Percentiles rank a stretch among this genome's conserved stretches.
Evolutionary conservation across 2,113 vertebrate species (phyloP).

Genomic region (Plotosus lineatus): DNA sequence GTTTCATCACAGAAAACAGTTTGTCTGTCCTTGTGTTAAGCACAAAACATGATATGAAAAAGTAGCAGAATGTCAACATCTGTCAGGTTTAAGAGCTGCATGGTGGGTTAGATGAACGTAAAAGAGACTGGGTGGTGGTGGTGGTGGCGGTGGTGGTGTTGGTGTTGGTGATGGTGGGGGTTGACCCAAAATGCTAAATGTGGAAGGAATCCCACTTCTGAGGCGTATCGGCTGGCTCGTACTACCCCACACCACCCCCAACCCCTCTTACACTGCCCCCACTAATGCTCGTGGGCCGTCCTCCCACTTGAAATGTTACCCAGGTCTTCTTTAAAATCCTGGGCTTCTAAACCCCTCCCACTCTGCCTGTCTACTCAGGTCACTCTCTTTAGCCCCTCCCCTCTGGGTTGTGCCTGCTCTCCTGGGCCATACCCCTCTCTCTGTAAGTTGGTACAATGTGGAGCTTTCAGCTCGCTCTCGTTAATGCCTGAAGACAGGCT

Average conservation of each 20-base stretch:
- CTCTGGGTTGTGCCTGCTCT: not conserved
- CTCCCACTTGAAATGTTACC: not conserved
- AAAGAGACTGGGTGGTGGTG: not conserved
- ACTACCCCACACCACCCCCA: conserved; percentile 23
- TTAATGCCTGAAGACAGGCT: conserved; percentile 76
- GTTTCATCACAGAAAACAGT: conserved; percentile 19
- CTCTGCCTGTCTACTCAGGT: not conserved
- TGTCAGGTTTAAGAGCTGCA: conserved; percentile 15
- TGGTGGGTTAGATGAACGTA: conserved; percentile 18
- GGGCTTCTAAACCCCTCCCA: not conserved
- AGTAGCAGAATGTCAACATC: conserved; percentile 15
- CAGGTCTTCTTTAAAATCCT: not conserved
- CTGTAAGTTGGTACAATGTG: conserved; percentile 62
- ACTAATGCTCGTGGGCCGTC: too few species aligned
- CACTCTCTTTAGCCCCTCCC: not conserved
- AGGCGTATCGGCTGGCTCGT: conserved; percentile 30
- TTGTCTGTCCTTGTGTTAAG: not conserved
- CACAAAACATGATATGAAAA: conserved; percentile 2
- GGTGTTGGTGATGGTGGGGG: too few species aligned
- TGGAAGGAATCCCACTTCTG: conserved; percentile 37
- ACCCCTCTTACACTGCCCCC: too few species aligned
- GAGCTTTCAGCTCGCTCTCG: conserved; percentile 74
- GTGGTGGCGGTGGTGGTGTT: too few species aligned
- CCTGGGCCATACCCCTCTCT: conserved; percentile 36
- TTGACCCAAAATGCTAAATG: conserved; percentile 49